These are phyloP conservation scores for Pterocles orientalis DNA, from an alignment of 2,113 vertebrate species.

Conservation along the genomic window DNA sequence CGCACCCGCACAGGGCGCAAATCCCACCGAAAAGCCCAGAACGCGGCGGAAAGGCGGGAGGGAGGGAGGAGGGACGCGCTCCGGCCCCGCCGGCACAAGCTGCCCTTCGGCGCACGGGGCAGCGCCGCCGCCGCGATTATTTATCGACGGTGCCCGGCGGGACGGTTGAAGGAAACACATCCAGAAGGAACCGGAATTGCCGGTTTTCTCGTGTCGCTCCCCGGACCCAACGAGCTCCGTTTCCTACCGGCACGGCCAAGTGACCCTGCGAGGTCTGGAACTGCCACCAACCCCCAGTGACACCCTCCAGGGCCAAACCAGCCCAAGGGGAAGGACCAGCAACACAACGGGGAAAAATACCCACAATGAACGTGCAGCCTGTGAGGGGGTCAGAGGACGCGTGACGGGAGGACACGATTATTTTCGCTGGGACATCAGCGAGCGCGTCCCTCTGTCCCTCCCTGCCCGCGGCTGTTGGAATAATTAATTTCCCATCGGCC, in stretches of 20 bases:
- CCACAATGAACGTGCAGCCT: not conserved
- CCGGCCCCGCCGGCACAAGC: not conserved
- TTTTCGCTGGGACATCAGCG: not conserved
- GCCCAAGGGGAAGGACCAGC: not conserved
- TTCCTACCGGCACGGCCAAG: not conserved
- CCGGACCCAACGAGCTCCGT: not conserved
- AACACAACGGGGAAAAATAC: not conserved
- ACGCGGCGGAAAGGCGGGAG: accelerated
- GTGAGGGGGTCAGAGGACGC: not conserved
- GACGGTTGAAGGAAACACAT: not conserved
- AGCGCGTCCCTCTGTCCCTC: not conserved
- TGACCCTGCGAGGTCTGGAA: not conserved
- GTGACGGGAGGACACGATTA: not conserved
- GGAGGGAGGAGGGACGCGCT: not conserved
- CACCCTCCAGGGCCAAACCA: not conserved
- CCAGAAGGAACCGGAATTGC: constrained; percentile 56
- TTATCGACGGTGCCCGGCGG: not conserved
- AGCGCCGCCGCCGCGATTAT: not conserved
- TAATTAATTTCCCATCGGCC: not conserved
- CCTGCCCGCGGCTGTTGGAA: not conserved
- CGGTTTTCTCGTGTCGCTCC: not conserved
- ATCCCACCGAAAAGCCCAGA: not conserved
- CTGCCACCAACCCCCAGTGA: not conserved
- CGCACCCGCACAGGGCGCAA: accelerated
- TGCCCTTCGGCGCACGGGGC: not conserved